phyloP scores from a whole-genome alignment of 2,113 vertebrate genomes.

The Sander vitreus region DNA sequence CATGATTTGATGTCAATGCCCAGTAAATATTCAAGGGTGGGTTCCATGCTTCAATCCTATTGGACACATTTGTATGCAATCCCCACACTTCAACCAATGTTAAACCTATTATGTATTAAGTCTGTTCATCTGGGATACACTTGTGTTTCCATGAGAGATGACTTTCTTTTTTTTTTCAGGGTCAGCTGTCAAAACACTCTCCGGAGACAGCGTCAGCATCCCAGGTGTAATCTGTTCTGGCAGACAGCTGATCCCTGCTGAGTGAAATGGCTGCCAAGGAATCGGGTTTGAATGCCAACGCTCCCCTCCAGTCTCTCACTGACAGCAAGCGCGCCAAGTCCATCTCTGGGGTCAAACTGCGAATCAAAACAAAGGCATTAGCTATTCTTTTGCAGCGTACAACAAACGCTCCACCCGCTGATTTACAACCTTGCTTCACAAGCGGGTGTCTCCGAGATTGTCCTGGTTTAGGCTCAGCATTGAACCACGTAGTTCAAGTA shows the following conservation, averaged over 20 bases:
- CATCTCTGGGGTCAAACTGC: slow-evolving; percentile 72
- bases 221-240: slow-evolving; percentile 67
- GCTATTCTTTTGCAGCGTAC: slow-evolving; percentile 27
- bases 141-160: slow-evolving; percentile 32
- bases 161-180: slow-evolving; percentile 38
- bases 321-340: slow-evolving; percentile 57
- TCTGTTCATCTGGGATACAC: slow-evolving; percentile 4
- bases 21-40: not conserved
- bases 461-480: slow-evolving; percentile 19
- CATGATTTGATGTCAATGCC: not conserved
- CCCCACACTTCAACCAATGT: slow-evolving; percentile 5
- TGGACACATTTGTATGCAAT: not conserved
- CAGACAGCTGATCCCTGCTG: slow-evolving; percentile 68
- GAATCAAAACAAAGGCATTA: slow-evolving; percentile 71
- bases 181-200: slow-evolving; percentile 65
- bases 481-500: slow-evolving; percentile 25
- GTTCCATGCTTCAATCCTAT: not conserved
- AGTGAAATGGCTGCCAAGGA: slow-evolving; percentile 67
- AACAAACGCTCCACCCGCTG: slow-evolving; percentile 39
- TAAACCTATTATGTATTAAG: slow-evolving; percentile 21
- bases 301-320: slow-evolving; percentile 52
- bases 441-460: not conserved
- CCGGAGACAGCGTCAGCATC: slow-evolving; percentile 50
- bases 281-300: slow-evolving; percentile 67
- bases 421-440: slow-evolving; percentile 36